Evolutionary conservation across 1,140 invertebrate genomes (phyloP).

Genomic region (Portunus trituberculatus): DNA sequence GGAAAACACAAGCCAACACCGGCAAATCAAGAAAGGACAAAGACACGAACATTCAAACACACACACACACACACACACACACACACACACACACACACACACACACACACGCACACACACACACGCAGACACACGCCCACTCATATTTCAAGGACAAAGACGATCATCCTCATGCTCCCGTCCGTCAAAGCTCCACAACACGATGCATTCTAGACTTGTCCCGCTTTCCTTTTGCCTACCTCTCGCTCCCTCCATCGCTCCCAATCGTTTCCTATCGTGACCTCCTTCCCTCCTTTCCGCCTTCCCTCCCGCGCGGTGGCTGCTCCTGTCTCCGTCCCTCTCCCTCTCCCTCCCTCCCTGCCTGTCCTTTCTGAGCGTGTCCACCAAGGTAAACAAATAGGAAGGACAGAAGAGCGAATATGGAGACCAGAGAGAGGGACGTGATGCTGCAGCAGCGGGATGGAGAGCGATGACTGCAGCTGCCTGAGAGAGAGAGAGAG

Average conservation of each 20-base stretch:
- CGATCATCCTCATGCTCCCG: neutral
- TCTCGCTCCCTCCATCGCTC: neutral
- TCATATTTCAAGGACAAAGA: neutral
- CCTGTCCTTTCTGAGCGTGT: too few species aligned
- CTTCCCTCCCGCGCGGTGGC: neutral
- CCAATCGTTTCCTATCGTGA: neutral
- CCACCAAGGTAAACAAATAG: neutral
- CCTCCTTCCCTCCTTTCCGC: neutral
- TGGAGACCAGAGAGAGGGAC: neutral
- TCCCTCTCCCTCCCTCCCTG: neutral
- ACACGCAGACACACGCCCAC: too few species aligned
- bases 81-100: too few species aligned
- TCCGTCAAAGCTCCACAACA: neutral
- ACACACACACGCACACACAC: too few species aligned
- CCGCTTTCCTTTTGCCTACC: neutral
- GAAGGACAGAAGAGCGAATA: neutral
- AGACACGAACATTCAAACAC: neutral
- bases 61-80: too few species aligned
- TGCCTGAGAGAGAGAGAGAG: too few species aligned
- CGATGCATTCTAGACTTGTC: neutral
- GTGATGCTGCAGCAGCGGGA: neutral
- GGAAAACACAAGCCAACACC: too few species aligned
- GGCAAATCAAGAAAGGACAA: neutral
- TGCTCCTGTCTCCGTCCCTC: neutral
- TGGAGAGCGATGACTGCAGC: slow-evolving; percentile 1